These are phyloP conservation scores for Plagiodera versicolora DNA, from an alignment of 2,888 invertebrate genomes.

Conservation along the genomic window DNA sequence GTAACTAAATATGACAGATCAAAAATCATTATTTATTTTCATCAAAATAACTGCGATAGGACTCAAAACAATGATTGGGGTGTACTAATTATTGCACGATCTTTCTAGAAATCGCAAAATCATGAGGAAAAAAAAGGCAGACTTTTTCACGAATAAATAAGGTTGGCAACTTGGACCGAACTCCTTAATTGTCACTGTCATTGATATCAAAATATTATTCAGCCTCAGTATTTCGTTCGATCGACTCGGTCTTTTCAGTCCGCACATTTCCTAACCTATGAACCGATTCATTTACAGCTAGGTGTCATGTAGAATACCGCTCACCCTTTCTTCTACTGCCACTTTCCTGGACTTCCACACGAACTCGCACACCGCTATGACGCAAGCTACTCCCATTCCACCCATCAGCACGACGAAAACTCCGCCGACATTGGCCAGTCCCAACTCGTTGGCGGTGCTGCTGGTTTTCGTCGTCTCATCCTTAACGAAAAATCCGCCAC, in stretches of 20 bases:
- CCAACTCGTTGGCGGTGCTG: constrained; percentile 85
- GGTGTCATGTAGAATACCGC: constrained; percentile 59
- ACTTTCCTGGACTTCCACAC: constrained; percentile 94
- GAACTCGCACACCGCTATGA: constrained; percentile 93
- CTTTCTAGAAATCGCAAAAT: no score
- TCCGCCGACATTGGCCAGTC: constrained; percentile 93
- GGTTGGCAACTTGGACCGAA: no score
- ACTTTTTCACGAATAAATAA: no score
- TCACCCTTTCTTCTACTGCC: constrained; percentile 88
- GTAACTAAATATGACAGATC: no score
- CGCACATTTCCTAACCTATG: constrained; percentile 3
- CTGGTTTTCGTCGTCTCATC: constrained; percentile 84
- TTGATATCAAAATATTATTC: no score
- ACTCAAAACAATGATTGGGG: no score
- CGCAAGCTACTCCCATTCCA: constrained; percentile 88
- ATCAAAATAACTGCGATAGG: no score
- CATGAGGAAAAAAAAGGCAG: no score
- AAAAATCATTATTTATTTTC: no score
- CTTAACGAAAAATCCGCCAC: constrained; percentile 60
- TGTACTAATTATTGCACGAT: no score
- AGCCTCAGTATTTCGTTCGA: background rate
- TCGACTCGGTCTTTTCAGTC: background rate
- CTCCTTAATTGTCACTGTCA: no score
- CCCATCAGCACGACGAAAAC: constrained; percentile 96
- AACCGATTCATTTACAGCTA: constrained; percentile 48